Percentiles rank a stretch among this genome's conserved stretches.
Conservation (phyloP, 2,888 invertebrate species). For the Cephus pulcher region DNA sequence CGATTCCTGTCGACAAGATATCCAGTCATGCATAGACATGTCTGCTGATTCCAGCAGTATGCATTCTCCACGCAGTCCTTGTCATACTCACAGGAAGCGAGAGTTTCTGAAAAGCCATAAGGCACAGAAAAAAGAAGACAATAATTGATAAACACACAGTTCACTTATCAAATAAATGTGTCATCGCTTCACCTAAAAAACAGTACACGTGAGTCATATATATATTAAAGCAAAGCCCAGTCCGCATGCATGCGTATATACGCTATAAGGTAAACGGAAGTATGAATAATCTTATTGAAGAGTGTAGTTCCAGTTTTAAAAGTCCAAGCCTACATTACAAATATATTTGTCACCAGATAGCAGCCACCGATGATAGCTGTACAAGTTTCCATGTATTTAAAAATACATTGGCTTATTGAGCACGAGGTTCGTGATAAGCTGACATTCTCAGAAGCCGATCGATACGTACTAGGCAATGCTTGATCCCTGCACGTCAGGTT, state of each 20-base stretch:
- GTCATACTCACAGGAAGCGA: constrained; percentile 44
- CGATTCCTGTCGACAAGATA: constrained; percentile 61
- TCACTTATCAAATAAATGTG: neutral
- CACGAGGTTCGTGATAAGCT: neutral
- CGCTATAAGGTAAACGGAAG: neutral
- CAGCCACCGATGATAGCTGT: neutral
- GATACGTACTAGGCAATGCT: neutral
- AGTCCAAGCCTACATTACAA: neutral
- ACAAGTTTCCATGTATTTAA: neutral
- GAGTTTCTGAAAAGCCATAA: constrained; percentile 42
- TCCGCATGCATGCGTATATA: no score
- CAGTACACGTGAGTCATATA: neutral
- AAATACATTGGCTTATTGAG: neutral
- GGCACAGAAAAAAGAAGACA: constrained; percentile 5
- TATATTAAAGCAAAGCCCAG: neutral
- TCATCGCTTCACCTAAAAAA: neutral
- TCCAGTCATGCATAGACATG: constrained; percentile 64
- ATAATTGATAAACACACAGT: neutral
- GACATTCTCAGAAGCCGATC: neutral
- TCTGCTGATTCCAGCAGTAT: constrained; percentile 48
- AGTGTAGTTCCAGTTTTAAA: neutral
- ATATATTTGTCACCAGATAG: neutral
- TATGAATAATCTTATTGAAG: neutral
- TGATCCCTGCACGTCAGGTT: neutral
- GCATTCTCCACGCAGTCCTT: constrained; percentile 53